Conservation (phyloP, 2,888 invertebrate species). For the Muschampia plurimacula region DNA sequence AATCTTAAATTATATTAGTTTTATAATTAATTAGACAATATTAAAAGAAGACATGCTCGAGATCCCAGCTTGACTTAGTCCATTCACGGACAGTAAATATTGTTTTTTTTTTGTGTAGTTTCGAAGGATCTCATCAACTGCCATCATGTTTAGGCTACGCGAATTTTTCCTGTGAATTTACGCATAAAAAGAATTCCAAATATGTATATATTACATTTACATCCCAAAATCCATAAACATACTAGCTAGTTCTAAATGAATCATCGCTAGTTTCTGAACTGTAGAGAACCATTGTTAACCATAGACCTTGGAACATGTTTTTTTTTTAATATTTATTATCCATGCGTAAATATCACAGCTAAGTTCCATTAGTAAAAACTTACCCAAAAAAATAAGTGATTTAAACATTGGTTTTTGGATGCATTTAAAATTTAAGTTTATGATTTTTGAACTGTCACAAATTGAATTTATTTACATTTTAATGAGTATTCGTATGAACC, state of each 20-base stretch:
- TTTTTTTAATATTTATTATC: not conserved
- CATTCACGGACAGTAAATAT: slow-evolving; percentile 60
- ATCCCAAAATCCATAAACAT: not conserved
- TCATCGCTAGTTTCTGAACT: not conserved
- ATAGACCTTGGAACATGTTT: too few relatives aligned
- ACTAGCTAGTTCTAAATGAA: not conserved
- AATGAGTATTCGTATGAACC: not conserved
- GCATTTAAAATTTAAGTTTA: slow-evolving; percentile 19
- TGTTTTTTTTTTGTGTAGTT: slow-evolving; percentile 69
- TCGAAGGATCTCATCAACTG: slow-evolving; percentile 77
- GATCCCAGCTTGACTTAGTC: slow-evolving; percentile 64
- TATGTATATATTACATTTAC: not conserved
- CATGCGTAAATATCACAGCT: slow-evolving; percentile 34
- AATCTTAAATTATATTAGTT: too few relatives aligned
- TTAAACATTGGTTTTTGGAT: slow-evolving; percentile 21
- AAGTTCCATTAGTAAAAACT: slow-evolving; percentile 41
- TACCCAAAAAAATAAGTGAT: slow-evolving; percentile 43
- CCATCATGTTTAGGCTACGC: slow-evolving; percentile 57
- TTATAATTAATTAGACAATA: slow-evolving; percentile 20
- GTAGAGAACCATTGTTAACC: too few relatives aligned
- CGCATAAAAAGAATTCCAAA: slow-evolving; percentile 8
- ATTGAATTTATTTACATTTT: not conserved
- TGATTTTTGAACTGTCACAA: not conserved
- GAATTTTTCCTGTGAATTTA: slow-evolving; percentile 52
- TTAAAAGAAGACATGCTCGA: slow-evolving; percentile 23